Conservation (phyloP, 64 coral and sea anemone species). For the Acropora yongei region DNA sequence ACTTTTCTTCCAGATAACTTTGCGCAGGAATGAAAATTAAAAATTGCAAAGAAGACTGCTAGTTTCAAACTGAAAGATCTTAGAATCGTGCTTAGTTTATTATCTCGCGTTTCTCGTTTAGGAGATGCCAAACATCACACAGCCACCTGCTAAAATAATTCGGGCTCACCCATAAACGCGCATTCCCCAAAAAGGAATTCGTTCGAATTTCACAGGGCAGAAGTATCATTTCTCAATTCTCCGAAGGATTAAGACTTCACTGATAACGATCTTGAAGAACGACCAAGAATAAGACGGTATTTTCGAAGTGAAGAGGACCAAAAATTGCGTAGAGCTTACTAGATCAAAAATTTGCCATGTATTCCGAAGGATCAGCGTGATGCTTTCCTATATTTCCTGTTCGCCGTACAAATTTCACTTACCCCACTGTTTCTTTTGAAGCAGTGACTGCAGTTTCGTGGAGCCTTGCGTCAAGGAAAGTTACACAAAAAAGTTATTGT, state of each 20-base stretch:
- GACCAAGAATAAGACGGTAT: not conserved
- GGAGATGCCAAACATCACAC: not conserved
- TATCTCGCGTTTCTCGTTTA: not conserved
- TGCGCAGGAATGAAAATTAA: not conserved
- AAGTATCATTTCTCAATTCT: not conserved
- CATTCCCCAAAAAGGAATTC: not conserved
- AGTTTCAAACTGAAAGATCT: not conserved
- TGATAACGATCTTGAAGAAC: not conserved
- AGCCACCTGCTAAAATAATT: slow-evolving; percentile 22
- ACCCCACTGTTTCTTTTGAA: not conserved
- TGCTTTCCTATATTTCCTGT: not conserved
- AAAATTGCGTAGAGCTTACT: not conserved
- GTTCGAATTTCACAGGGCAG: not conserved
- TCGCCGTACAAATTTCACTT: not conserved
- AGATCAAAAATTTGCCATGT: slow-evolving; percentile 20
- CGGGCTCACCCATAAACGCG: slow-evolving; percentile 39
- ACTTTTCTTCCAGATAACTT: not conserved
- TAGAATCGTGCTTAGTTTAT: not conserved
- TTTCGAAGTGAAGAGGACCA: not conserved
- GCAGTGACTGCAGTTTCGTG: not conserved
- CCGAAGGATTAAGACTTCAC: not conserved
- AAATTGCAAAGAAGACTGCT: not conserved
- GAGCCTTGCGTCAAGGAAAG: not conserved
- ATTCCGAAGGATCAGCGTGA: slow-evolving; percentile 42
- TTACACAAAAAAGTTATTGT: not conserved